Base-by-base conservation (phyloP, 1,140 invertebrate species). In the Maconellicoccus hirsutus region DNA sequence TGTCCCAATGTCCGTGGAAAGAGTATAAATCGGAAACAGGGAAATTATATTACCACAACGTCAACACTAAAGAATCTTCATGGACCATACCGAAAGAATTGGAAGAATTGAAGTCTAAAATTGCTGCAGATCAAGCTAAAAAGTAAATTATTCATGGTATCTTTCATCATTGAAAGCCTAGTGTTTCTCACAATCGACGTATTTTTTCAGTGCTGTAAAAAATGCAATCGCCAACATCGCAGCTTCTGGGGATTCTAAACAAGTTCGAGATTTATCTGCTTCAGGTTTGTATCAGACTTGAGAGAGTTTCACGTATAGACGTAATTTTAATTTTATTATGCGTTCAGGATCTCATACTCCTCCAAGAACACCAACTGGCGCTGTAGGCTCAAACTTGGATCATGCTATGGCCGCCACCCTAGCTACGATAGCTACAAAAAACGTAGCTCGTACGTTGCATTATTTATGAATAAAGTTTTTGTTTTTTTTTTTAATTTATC, bases 11-110 rank as follows among this genome's bases (percentile, higher is more conserved):
- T 81, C 91, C 94, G 0, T 99, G 97, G 97, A 98, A 97, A 78
- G 96, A 98, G 78, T 98, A 98, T 78, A 96, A 94, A 74, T 93
- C 94, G 6, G 95, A 98, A 77, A 88, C 88, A 75, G 96, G 96
- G 3, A 93, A 96, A 80, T 86, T 92, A 0, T 99, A 98, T 80
- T 99, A 94, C 79, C 93, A 98, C 77, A 98, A 99, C 82, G 88
- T 95, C 25, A 87, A 86, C 71, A 98, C 94, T 0, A 98, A 98
- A 78, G 94, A 98, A 79, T 97, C 96, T 0, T 84, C 89, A 72
- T 98, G 97, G 96, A 88, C 92, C 1, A 90, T 96, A 73, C 97
- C 96, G 6, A 85, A 89, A 73, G 96, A 98, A 79, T 82, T 97
- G 38, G 89, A 95, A 77, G 94, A 97, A 72, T 84, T 97, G 59